A percentile compares a stretch with the other conserved stretches of the same genome.
Conservation (phyloP, 2,113 vertebrate genomes). For the Picathartes gymnocephalus region DNA sequence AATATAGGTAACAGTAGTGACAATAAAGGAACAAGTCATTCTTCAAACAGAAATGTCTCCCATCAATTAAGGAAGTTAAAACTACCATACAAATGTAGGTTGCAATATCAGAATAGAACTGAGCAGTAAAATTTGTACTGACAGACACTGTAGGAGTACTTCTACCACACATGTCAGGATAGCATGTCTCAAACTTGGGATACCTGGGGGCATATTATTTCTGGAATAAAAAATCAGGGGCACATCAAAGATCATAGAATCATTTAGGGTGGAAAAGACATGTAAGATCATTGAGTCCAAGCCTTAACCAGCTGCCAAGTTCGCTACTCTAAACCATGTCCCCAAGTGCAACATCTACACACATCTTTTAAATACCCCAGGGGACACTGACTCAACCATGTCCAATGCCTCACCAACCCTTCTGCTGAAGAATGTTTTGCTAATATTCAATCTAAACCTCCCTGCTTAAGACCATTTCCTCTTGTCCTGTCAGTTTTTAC, state of each 20-base stretch:
- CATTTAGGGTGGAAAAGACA: not conserved
- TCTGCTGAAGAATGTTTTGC: not conserved
- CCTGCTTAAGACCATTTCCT: not conserved
- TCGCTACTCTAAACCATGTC: not conserved
- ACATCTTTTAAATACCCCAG: not conserved
- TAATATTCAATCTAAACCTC: not conserved
- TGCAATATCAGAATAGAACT: not conserved
- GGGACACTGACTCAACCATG: not conserved
- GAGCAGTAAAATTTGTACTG: not conserved
- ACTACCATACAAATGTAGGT: not conserved
- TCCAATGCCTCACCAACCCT: not conserved
- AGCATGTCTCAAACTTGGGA: not conserved
- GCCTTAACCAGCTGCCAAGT: not conserved
- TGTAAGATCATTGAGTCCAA: not conserved
- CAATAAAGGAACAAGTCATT: not conserved
- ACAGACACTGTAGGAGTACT: not conserved
- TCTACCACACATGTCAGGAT: not conserved
- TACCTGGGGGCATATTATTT: not conserved
- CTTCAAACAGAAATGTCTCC: not conserved
- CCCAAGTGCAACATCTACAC: accelerated
- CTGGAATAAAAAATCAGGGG: not conserved
- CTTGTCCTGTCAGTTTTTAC: not conserved
- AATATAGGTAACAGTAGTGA: not conserved
- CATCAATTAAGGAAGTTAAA: not conserved
- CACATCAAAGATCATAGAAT: not conserved